Evolutionary conservation across 30 jellyfish, hydroid and myxozoan species (phyloP).

Genomic region (Hydra vulgaris): DNA sequence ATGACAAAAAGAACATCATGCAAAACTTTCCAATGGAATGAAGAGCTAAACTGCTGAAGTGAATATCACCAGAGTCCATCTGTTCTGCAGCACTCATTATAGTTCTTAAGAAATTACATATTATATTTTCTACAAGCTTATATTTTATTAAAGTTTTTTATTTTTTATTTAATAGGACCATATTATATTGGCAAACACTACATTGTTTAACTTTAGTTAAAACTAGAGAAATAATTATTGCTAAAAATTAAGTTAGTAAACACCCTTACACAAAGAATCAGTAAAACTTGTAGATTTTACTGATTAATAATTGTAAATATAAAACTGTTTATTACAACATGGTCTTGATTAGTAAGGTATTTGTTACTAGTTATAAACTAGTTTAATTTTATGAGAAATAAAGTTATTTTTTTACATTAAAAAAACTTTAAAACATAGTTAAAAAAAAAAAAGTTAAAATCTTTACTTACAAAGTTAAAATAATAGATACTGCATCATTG

Average conservation of each 20-base stretch:
- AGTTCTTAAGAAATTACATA: slow-evolving; percentile 31
- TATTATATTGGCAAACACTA: neutral
- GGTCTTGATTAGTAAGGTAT: too few relatives aligned
- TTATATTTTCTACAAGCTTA: neutral
- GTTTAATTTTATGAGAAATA: neutral
- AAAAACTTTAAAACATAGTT: neutral
- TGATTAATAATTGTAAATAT: too few relatives aligned
- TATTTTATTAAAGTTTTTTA: too few relatives aligned
- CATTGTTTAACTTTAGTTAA: too few relatives aligned
- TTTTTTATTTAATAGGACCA: too few relatives aligned
- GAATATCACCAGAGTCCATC: slow-evolving; percentile 57
- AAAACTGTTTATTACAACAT: too few relatives aligned
- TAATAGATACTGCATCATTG: slow-evolving; percentile 91
- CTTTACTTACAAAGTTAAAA: slow-evolving; percentile 50
- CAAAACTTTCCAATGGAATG: slow-evolving; percentile 71
- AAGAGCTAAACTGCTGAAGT: slow-evolving; percentile 47
- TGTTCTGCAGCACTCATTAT: slow-evolving; percentile 64
- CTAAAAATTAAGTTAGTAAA: too few relatives aligned
- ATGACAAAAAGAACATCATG: slow-evolving; percentile 77
- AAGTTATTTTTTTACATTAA: neutral
- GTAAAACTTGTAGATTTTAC: too few relatives aligned
- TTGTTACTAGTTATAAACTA: too few relatives aligned
- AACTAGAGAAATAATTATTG: too few relatives aligned
- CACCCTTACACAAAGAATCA: too few relatives aligned
- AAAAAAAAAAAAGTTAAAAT: neutral